Conservation (phyloP, 2,888 invertebrate species). For the Tanytarsus gracilentus region DNA sequence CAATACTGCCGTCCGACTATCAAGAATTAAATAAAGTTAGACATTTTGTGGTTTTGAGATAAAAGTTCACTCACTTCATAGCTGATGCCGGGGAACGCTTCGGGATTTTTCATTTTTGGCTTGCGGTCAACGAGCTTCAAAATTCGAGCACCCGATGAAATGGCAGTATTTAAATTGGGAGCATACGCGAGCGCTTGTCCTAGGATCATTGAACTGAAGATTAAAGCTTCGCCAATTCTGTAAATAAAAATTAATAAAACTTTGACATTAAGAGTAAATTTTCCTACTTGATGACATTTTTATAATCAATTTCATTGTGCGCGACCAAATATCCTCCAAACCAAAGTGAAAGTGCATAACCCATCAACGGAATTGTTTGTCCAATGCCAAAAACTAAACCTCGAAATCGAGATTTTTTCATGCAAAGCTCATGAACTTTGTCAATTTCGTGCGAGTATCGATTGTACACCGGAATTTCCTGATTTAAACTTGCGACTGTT, state of each 20-base stretch:
- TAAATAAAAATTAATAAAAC: conserved; percentile 30
- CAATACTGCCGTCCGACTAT: conserved; percentile 59
- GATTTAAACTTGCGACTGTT: conserved; percentile 58
- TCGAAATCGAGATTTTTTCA: conserved; percentile 51
- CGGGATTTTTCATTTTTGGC: conserved; percentile 48
- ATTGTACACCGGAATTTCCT: conserved; percentile 52
- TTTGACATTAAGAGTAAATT: not conserved
- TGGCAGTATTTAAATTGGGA: conserved; percentile 65
- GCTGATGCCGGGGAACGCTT: too few relatives aligned
- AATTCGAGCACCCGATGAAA: conserved; percentile 59
- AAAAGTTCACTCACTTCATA: too few relatives aligned
- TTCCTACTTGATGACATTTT: conserved; percentile 58
- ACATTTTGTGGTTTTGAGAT: too few relatives aligned
- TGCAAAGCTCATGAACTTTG: conserved; percentile 45
- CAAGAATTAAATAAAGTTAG: too few relatives aligned
- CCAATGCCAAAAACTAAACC: conserved; percentile 63
- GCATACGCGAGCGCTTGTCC: conserved; percentile 70
- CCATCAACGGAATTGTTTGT: conserved; percentile 60
- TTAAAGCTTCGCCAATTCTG: conserved; percentile 64
- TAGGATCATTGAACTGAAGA: conserved; percentile 72
- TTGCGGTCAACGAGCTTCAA: conserved; percentile 54
- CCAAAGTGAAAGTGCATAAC: conserved; percentile 61
- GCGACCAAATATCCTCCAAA: conserved; percentile 64
- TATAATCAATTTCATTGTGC: conserved; percentile 50
- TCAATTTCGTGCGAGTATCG: conserved; percentile 52